Evolutionary conservation across 2,797 vertebrate genomes (phyloP).

Genomic region (Clamator glandarius): DNA sequence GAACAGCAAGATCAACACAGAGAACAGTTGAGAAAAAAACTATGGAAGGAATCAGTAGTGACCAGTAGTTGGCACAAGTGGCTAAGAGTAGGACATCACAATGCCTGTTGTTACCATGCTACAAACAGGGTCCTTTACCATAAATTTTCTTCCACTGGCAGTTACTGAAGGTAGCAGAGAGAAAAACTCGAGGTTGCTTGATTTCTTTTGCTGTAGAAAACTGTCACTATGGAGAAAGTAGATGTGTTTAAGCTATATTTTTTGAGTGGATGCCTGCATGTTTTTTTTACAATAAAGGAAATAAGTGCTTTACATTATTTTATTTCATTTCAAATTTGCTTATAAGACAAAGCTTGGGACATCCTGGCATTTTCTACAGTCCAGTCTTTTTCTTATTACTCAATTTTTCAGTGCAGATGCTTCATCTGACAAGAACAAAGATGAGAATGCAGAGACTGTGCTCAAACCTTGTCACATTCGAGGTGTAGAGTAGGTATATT

Average conservation of each 20-base stretch:
- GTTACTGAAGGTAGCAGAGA: neutral
- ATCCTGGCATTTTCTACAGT: neutral
- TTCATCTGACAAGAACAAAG: neutral
- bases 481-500: neutral
- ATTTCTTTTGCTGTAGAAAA: neutral
- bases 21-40: neutral
- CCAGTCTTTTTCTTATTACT: neutral
- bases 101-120: neutral
- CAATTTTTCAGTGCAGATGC: neutral
- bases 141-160: neutral
- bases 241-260: neutral
- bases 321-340: neutral
- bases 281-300: neutral
- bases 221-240: neutral
- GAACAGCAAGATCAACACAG: neutral
- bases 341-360: neutral
- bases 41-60: neutral
- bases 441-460: neutral
- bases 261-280: neutral
- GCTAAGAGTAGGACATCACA: neutral
- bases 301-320: neutral
- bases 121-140: neutral
- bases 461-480: neutral
- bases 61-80: slow-evolving; percentile 4
- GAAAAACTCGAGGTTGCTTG: neutral